A percentile compares a stretch with the other conserved stretches of the same genome.
Conservation (phyloP, 37 sponge, comb jelly and placozoan species). For the Hexactinellida sp. region DNA sequence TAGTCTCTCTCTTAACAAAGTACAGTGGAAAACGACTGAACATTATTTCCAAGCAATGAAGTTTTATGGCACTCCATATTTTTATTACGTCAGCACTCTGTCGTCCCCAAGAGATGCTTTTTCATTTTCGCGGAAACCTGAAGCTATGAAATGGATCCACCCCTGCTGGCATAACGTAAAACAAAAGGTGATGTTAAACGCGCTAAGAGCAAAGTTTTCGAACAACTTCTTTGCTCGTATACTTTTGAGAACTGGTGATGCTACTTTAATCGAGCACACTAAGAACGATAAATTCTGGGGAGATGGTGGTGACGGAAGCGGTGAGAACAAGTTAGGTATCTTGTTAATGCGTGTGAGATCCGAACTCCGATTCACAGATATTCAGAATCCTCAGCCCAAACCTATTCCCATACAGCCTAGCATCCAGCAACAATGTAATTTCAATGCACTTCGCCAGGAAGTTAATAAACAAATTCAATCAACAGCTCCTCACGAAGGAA, state of each 20-base stretch:
- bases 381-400: too few species aligned
- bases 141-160: constrained; percentile 23
- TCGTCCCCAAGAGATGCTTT: constrained; percentile 31
- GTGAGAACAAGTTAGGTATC: constrained; percentile 32
- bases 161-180: constrained; percentile 41
- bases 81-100: background rate
- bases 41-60: constrained; percentile 59
- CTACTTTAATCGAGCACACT: constrained; percentile 32
- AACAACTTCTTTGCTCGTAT: constrained; percentile 16
- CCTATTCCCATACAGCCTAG: too few species aligned
- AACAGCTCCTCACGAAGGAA: too few species aligned
- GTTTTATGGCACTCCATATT: constrained; percentile 41
- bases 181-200: constrained; percentile 34
- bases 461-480: too few species aligned
- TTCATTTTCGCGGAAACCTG: constrained; percentile 30
- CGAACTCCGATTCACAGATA: too few species aligned
- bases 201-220: constrained; percentile 36
- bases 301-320: constrained; percentile 49
- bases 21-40: constrained; percentile 38
- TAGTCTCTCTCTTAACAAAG: constrained; percentile 17
- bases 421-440: too few species aligned
- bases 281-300: constrained; percentile 43
- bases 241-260: constrained; percentile 24
- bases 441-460: too few species aligned
- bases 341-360: constrained; percentile 26